phyloP scores from a whole-genome alignment of 2,113 vertebrate genomes.

The Xenotilapia longispinis region DNA sequence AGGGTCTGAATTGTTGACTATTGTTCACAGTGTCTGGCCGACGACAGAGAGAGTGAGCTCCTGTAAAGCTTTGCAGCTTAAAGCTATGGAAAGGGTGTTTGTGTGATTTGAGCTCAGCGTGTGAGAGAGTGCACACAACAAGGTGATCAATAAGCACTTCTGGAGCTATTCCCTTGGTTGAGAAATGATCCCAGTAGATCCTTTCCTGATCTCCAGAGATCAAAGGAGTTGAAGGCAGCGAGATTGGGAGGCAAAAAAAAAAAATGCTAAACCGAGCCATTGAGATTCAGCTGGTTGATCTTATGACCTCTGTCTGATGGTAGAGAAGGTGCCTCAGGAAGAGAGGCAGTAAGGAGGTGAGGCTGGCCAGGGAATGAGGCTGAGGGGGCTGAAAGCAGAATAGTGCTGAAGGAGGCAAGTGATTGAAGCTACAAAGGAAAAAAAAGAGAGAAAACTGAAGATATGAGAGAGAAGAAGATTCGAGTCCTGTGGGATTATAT shows the following conservation, averaged over 20 bases:
- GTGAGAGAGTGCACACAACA: constrained; percentile 49
- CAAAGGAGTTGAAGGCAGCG: constrained; percentile 18
- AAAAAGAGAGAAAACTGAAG: not conserved
- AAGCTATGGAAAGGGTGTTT: constrained; percentile 28
- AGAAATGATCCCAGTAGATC: constrained; percentile 58
- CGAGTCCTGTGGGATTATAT: not conserved
- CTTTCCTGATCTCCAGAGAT: constrained; percentile 46
- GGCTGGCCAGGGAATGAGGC: not conserved
- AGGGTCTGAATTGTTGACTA: constrained; percentile 18
- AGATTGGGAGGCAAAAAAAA: constrained; percentile 32
- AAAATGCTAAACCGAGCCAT: not conserved
- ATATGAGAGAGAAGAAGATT: not conserved
- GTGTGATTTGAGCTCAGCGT: constrained; percentile 40
- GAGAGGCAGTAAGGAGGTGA: not conserved
- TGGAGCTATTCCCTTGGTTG: constrained; percentile 32
- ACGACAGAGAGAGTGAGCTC: not conserved
- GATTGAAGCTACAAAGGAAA: not conserved
- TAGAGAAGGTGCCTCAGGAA: constrained; percentile 29
- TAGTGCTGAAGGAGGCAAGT: constrained; percentile 12
- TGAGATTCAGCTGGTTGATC: constrained; percentile 26
- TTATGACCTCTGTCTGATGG: constrained; percentile 54
- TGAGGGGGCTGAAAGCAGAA: not conserved
- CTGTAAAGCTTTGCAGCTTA: constrained; percentile 18
- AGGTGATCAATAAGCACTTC: constrained; percentile 70
- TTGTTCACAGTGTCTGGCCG: constrained; percentile 13